These are phyloP conservation scores for Pampus argenteus DNA, from an alignment of 2,797 vertebrate genomes.

Conservation along the genomic window DNA sequence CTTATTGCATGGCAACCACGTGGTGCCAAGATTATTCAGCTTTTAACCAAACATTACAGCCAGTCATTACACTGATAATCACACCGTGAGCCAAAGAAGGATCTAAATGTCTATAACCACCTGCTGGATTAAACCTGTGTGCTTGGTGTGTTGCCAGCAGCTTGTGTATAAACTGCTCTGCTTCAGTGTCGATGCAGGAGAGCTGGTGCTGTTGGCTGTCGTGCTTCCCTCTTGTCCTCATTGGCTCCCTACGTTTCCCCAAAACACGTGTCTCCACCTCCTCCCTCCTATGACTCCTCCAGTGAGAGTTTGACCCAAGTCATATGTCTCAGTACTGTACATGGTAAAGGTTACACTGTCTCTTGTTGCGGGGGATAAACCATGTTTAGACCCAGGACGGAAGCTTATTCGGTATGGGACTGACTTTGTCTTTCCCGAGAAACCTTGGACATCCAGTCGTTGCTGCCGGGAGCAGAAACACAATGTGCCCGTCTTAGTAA, in stretches of 20 bases:
- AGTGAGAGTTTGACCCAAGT: slow-evolving; percentile 47
- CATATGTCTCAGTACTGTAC: slow-evolving; percentile 42
- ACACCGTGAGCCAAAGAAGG: too few species aligned
- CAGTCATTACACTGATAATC: slow-evolving; percentile 3
- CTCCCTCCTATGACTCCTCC: slow-evolving; percentile 47
- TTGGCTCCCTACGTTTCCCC: slow-evolving; percentile 45
- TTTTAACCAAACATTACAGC: slow-evolving; percentile 20
- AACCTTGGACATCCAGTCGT: not conserved
- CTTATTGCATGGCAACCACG: not conserved
- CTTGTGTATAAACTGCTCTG: slow-evolving; percentile 6
- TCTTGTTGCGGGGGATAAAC: too few species aligned
- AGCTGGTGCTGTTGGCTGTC: slow-evolving; percentile 22
- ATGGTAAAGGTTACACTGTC: not conserved
- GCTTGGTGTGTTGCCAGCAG: not conserved
- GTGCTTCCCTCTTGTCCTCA: slow-evolving; percentile 18
- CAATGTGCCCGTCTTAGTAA: not conserved
- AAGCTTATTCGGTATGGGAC: not conserved
- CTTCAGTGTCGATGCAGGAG: slow-evolving; percentile 50
- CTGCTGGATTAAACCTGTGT: slow-evolving; percentile 2
- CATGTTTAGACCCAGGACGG: not conserved
- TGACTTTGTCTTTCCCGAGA: not conserved
- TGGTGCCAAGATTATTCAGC: not conserved
- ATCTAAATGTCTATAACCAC: not conserved
- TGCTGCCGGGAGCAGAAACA: not conserved
- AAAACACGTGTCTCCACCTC: slow-evolving; percentile 72